A percentile compares a stretch with the other conserved stretches of the same genome.
Conservation (phyloP, 2,113 vertebrate genomes). For the Cyanoliseus patagonus region DNA sequence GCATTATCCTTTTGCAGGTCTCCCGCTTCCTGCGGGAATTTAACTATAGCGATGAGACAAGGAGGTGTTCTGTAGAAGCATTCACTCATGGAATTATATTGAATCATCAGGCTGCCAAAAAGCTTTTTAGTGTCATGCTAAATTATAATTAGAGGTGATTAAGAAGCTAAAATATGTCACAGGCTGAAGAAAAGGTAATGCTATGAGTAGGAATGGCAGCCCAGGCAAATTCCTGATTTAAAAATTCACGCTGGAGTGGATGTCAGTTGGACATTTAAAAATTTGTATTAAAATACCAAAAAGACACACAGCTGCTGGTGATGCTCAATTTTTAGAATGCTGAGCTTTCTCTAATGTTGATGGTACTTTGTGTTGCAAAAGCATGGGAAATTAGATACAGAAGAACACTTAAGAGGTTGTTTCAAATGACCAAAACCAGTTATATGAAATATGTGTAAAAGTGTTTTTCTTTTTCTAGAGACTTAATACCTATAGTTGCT, state of each 20-base stretch:
- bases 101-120: slow-evolving; percentile 43
- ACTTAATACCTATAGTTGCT: slow-evolving; percentile 95
- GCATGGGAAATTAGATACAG: not conserved
- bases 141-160: slow-evolving; percentile 53
- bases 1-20: slow-evolving; percentile 30
- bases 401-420: not conserved
- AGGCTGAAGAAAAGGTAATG: slow-evolving; percentile 10
- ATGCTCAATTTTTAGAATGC: not conserved
- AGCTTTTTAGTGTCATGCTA: slow-evolving; percentile 12
- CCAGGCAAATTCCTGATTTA: slow-evolving; percentile 24
- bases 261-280: not conserved
- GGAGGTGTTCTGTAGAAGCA: slow-evolving; percentile 19
- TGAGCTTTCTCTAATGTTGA: not conserved
- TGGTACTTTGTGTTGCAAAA: not conserved
- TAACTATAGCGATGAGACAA: slow-evolving; percentile 34
- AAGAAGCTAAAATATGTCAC: slow-evolving; percentile 36
- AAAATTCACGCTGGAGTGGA: slow-evolving; percentile 12
- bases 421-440: not conserved
- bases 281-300: not conserved
- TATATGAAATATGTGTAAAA: slow-evolving; percentile 39
- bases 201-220: slow-evolving; percentile 34
- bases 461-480: slow-evolving; percentile 78
- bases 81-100: slow-evolving; percentile 47
- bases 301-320: not conserved
- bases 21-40: slow-evolving; percentile 22